phyloP scores from a whole-genome alignment of 2,113 vertebrate species.

The Pollimyrus isidori region DNA sequence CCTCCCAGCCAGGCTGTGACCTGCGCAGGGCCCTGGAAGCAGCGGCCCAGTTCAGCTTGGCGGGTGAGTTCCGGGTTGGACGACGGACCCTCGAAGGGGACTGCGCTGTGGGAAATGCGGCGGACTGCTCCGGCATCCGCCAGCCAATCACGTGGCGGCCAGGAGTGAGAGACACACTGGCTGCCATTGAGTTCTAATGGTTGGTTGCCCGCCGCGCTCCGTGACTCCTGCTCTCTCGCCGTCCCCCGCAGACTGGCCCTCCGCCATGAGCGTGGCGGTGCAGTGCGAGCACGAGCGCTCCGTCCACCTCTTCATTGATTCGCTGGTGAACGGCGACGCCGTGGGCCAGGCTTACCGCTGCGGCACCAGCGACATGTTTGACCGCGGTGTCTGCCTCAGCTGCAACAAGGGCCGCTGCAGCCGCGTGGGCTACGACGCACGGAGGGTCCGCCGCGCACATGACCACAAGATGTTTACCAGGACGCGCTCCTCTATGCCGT shows the following conservation, averaged over 20 bases:
- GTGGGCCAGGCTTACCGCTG: slow-evolving; percentile 73
- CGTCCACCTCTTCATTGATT: slow-evolving; percentile 79
- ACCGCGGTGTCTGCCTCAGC: slow-evolving; percentile 74
- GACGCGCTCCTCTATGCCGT: slow-evolving; percentile 69
- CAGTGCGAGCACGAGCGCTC: slow-evolving; percentile 65
- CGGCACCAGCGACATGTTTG: slow-evolving; percentile 68
- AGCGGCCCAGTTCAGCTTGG: not conserved
- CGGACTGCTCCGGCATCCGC: not conserved
- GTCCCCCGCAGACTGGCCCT: slow-evolving; percentile 62
- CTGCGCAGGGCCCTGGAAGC: slow-evolving; percentile 50
- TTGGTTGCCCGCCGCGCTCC: not conserved
- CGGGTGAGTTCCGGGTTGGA: not conserved
- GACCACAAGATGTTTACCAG: slow-evolving; percentile 70
- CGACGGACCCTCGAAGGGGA: not conserved
- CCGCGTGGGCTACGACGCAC: slow-evolving; percentile 70
- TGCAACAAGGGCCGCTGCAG: slow-evolving; percentile 79
- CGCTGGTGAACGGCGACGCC: slow-evolving; percentile 67
- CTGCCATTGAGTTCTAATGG: not conserved
- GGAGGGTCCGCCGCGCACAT: slow-evolving; percentile 53
- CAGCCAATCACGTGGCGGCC: not conserved
- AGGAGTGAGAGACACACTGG: not conserved
- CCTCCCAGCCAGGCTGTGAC: slow-evolving; percentile 78
- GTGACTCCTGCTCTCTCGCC: not conserved
- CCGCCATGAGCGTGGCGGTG: not conserved
- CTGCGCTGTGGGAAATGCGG: not conserved